Evolutionary conservation across 2,888 invertebrate species (phyloP).

Genomic region (Lucinisca nassula): DNA sequence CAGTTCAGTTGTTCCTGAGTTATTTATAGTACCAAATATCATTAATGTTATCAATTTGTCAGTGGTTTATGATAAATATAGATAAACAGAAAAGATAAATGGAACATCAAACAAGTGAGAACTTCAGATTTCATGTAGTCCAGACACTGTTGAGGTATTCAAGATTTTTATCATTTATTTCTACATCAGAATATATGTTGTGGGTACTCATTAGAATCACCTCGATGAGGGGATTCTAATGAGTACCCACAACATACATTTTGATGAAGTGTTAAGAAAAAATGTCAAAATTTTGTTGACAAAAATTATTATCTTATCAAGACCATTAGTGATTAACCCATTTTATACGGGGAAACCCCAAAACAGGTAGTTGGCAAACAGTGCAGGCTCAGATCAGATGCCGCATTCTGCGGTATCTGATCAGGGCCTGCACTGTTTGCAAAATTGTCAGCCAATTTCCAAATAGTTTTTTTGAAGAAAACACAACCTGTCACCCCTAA

Average conservation of each 20-base stretch:
- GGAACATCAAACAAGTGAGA: background rate
- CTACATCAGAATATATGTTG: background rate
- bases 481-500: too few relatives aligned
- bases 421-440: too few relatives aligned
- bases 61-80: background rate
- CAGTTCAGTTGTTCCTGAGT: background rate
- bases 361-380: too few relatives aligned
- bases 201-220: background rate
- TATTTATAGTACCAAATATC: background rate
- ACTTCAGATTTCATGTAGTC: background rate
- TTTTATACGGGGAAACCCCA: too few relatives aligned
- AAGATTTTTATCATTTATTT: background rate
- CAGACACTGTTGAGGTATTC: background rate
- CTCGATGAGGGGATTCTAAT: background rate
- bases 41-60: background rate
- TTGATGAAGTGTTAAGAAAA: background rate
- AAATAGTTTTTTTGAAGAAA: too few relatives aligned
- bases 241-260: background rate
- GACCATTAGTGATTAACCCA: too few relatives aligned
- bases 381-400: too few relatives aligned
- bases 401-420: too few relatives aligned
- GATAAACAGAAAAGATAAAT: background rate
- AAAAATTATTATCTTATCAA: too few relatives aligned
- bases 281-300: too few relatives aligned
- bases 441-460: too few relatives aligned